Evolutionary conservation across 2,113 vertebrate species (phyloP).

Genomic region (Prionailurus viverrinus): DNA sequence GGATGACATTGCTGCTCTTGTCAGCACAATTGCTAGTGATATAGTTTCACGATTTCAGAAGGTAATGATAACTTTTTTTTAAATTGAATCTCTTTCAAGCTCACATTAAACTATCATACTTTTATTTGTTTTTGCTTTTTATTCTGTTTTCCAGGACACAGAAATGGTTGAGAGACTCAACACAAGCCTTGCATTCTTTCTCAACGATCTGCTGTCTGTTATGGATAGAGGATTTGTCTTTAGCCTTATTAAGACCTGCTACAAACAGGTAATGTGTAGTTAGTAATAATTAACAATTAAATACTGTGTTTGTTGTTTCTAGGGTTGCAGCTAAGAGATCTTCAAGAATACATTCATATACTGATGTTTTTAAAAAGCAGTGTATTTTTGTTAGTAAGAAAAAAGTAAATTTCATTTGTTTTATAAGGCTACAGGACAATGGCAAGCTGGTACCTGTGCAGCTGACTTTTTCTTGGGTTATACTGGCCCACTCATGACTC

Average conservation of each 20-base stretch:
- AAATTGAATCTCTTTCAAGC: not conserved
- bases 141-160: conserved; percentile 90
- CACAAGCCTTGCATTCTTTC: conserved; percentile 97
- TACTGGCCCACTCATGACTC: not conserved
- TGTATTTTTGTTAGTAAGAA: conserved; percentile 15
- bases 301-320: not conserved
- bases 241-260: conserved; percentile 93
- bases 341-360: not conserved
- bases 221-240: conserved; percentile 99
- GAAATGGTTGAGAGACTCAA: conserved; percentile 99
- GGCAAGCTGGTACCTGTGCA: not conserved
- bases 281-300: conserved; percentile 28
- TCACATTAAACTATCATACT: conserved; percentile 1
- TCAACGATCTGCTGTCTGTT: conserved; percentile 97
- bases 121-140: conserved; percentile 27
- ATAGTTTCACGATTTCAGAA: conserved; percentile 98
- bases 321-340: not conserved
- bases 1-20: conserved; percentile 97
- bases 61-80: conserved; percentile 86
- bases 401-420: not conserved
- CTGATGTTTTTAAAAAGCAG: not conserved
- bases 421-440: not conserved
- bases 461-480: not conserved
- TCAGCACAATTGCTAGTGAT: conserved; percentile 97
- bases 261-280: conserved; percentile 94